Conservation (phyloP, 2,113 vertebrate genomes). For the Sceloporus tristichus region DNA sequence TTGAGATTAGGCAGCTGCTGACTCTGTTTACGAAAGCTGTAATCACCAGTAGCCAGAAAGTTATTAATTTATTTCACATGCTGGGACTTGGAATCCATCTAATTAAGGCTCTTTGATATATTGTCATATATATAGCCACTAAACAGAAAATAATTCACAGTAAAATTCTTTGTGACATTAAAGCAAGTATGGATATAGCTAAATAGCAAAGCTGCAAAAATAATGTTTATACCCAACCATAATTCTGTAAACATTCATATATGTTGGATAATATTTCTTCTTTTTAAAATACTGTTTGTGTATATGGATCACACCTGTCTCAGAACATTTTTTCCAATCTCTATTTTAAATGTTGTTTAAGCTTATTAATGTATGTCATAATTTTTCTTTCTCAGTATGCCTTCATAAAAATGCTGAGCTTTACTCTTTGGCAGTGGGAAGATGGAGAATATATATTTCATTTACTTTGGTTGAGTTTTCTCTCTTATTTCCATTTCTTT, state of each 20-base stretch:
- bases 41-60: conserved; percentile 52
- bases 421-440: not conserved
- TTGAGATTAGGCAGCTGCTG: not conserved
- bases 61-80: conserved; percentile 54
- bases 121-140: conserved; percentile 46
- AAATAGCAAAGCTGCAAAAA: conserved; percentile 47
- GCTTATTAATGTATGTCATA: not conserved
- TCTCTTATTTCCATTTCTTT: not conserved
- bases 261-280: conserved; percentile 28
- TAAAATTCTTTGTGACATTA: conserved; percentile 63
- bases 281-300: not conserved
- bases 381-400: not conserved
- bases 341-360: conserved; percentile 13
- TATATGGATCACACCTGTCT: not conserved
- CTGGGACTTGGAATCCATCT: conserved; percentile 51
- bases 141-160: conserved; percentile 59
- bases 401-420: conserved; percentile 36
- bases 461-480: conserved; percentile 40
- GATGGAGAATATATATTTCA: not conserved
- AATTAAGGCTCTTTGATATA: conserved; percentile 67
- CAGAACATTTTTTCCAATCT: conserved; percentile 17
- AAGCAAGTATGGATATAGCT: conserved; percentile 62
- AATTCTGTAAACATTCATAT: not conserved
- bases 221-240: conserved; percentile 13
- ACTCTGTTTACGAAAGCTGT: conserved; percentile 53